Evolutionary conservation across 1,140 invertebrate species (phyloP).

Genomic region (Dryas iulia): DNA sequence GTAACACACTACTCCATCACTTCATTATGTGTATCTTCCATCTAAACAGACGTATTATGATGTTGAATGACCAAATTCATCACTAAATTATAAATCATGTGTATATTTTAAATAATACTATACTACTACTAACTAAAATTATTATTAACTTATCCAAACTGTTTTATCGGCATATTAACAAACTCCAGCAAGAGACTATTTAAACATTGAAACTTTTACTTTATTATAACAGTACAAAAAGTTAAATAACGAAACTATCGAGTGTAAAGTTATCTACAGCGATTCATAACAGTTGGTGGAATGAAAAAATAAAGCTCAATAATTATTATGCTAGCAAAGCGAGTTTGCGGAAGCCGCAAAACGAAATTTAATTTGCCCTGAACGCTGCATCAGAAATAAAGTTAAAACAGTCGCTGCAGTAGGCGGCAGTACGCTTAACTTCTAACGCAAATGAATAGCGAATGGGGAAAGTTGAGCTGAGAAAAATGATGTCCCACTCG

Average conservation of each 20-base stretch:
- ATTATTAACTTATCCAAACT: too few relatives aligned
- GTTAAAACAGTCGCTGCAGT: constrained; percentile 79
- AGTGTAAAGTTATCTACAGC: constrained; percentile 49
- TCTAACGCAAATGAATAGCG: constrained; percentile 80
- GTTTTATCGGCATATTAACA: too few relatives aligned
- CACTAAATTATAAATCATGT: too few relatives aligned
- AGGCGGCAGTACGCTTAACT: constrained; percentile 71
- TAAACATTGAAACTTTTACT: neutral
- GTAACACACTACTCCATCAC: too few relatives aligned
- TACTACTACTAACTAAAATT: too few relatives aligned
- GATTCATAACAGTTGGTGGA: constrained; percentile 57
- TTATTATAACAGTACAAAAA: neutral
- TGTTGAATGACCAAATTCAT: too few relatives aligned
- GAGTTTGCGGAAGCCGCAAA: constrained; percentile 77
- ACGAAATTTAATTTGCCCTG: constrained; percentile 80
- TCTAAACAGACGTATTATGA: too few relatives aligned
- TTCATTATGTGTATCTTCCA: too few relatives aligned
- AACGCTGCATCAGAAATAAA: constrained; percentile 80
- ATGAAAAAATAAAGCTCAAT: constrained; percentile 59
- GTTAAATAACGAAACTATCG: constrained; percentile 9
- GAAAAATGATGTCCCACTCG: constrained; percentile 77
- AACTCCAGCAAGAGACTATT: neutral
- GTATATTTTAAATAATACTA: too few relatives aligned
- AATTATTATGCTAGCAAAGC: constrained; percentile 71
- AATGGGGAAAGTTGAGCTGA: constrained; percentile 77